These are phyloP conservation scores for Dromas ardeola DNA, from an alignment of 2,113 vertebrate genomes.

Conservation along the genomic window DNA sequence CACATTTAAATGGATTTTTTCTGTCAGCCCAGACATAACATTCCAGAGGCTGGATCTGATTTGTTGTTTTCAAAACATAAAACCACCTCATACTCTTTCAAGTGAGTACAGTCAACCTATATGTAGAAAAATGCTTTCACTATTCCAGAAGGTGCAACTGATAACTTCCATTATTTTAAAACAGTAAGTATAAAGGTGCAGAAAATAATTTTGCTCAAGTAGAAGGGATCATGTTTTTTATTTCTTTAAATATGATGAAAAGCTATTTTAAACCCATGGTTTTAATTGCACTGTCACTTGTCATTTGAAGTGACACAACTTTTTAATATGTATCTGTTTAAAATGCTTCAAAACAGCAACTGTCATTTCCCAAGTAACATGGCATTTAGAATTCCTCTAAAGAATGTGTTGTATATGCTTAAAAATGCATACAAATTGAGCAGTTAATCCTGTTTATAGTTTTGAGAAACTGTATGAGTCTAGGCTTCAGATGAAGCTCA, in stretches of 20 bases:
- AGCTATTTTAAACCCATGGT: background rate
- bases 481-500: background rate
- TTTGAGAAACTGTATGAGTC: background rate
- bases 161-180: background rate
- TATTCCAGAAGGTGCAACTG: background rate
- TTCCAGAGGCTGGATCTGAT: background rate
- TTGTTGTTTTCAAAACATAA: background rate
- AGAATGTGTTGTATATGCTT: background rate
- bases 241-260: background rate
- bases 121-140: background rate
- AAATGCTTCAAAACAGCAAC: background rate
- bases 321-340: background rate
- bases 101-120: background rate
- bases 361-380: background rate
- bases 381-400: slow-evolving; percentile 2
- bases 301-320: background rate
- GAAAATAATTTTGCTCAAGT: background rate
- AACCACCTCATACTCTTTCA: background rate
- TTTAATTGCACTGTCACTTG: background rate
- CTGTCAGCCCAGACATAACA: background rate
- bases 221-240: background rate
- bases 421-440: background rate
- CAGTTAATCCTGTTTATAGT: background rate
- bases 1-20: background rate
- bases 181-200: background rate